These are phyloP conservation scores for Phalera bucephala DNA, from an alignment of 2,888 invertebrate species.

Conservation along the genomic window DNA sequence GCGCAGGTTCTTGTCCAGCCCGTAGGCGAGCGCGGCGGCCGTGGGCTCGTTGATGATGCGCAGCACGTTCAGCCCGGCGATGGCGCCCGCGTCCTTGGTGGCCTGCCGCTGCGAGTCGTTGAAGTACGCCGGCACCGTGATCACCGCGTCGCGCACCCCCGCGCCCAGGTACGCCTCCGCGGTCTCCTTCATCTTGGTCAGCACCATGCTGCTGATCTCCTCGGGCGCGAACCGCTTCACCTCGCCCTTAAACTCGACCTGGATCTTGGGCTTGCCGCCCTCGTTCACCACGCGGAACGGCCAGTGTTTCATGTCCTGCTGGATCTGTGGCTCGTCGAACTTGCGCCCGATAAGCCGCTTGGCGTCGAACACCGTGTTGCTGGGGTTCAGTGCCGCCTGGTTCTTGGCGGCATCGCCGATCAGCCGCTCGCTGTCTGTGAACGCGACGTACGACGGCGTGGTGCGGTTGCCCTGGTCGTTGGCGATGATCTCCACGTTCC, in stretches of 20 bases:
- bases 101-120: conserved; percentile 90
- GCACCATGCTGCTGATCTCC: conserved; percentile 88
- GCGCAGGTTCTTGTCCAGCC: conserved; percentile 86
- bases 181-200: conserved; percentile 83
- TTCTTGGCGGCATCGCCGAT: conserved; percentile 95
- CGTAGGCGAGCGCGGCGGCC: conserved; percentile 88
- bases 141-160: conserved; percentile 87
- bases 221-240: conserved; percentile 86
- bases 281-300: conserved; percentile 89
- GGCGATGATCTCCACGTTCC: conserved; percentile 92
- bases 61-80: conserved; percentile 90
- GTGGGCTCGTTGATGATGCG: conserved; percentile 93
- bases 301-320: conserved; percentile 92
- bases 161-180: conserved; percentile 88
- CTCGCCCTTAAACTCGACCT: conserved; percentile 86
- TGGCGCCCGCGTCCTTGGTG: conserved; percentile 92
- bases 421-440: conserved; percentile 91
- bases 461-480: conserved; percentile 95
- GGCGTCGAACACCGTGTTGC: conserved; percentile 88
- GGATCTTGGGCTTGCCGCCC: conserved; percentile 86
- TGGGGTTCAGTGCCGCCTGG: conserved; percentile 90
- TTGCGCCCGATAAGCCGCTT: conserved; percentile 91
- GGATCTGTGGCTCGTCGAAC: conserved; percentile 89
- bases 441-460: conserved; percentile 94
- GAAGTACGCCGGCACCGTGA: conserved; percentile 92